Base-by-base conservation (phyloP, 2,888 invertebrate species). In the Drosophila longiperda region DNA sequence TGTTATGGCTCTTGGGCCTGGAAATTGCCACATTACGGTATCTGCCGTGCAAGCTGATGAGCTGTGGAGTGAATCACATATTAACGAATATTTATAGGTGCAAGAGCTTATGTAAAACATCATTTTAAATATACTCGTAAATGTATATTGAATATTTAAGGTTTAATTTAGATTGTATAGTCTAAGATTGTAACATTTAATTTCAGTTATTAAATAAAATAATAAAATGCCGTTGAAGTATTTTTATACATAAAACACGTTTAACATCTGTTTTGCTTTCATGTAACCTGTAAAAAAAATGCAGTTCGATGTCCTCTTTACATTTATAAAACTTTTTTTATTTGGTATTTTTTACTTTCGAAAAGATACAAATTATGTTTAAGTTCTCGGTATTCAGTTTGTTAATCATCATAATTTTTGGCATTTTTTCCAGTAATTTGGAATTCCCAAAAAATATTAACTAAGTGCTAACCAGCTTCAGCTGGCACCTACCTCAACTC, bases 41-140 rank as follows among this genome's bases (percentile, higher is more conserved):
- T 36, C 66, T 69, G 83, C 65, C 88, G 50, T 75, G 82, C 79
- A 87, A 82, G 54, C 67, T 72, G 87, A 82, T 87, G 80, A 85
- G 86, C 63, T 32, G 33, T n/a, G 11, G 40, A 29, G 49, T 74
- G 65, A 80, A 55, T 78, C 85, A 73, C 50, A 26, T 52, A 34
- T 50, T 34, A n/a, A 23, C 33, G 29, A 49, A 40, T 23, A 8
- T 11, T 23, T 2, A 17, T 3, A 38, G n/a, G 55, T 12, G 11
- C n/a, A 17, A 17, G 11, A 34, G 23, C 36, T 23, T 53, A 48
- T 20, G 20, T 45, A 8, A 36, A 23, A n/a, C n/a, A 36, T 12
- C 11, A 9, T 5, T n/a, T n/a, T 11, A 11, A n/a, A n/a, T 5
- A 40, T 9, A n/a, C n/a, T n/a, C n/a, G n/a, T n/a, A 3, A 38